A percentile compares a stretch with the other conserved stretches of the same genome.
Evolutionary conservation across 2,888 invertebrate genomes (phyloP).

Genomic region (Podotricha telesiphe): DNA sequence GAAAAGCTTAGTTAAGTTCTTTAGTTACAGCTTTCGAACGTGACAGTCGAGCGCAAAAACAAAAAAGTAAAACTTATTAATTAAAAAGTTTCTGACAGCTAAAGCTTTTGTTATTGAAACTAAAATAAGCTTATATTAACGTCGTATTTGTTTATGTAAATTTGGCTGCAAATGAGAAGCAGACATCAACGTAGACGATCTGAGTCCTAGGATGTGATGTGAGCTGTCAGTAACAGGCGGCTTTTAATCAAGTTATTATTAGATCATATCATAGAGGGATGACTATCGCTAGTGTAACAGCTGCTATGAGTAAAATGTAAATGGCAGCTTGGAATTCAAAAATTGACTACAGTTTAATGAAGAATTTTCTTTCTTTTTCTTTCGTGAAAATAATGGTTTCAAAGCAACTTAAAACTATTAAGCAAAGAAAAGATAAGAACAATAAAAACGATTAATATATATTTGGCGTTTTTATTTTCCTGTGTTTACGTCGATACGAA

Average conservation of each 20-base stretch:
- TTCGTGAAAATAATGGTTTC: not conserved
- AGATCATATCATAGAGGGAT: slow-evolving; percentile 10
- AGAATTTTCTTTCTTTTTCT: too few species aligned
- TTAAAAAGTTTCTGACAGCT: not conserved
- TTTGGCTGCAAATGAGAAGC: slow-evolving; percentile 14
- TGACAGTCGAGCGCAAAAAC: too few species aligned
- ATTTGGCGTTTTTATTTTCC: too few species aligned
- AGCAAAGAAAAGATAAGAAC: too few species aligned
- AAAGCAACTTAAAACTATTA: too few species aligned
- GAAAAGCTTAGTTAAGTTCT: too few species aligned
- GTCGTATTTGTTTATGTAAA: not conserved
- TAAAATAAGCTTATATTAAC: not conserved
- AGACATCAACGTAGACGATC: slow-evolving; percentile 11
- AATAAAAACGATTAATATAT: too few species aligned
- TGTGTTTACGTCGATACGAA: too few species aligned
- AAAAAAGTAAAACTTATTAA: too few species aligned
- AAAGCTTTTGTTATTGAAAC: not conserved
- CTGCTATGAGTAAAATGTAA: not conserved
- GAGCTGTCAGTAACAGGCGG: slow-evolving; percentile 10
- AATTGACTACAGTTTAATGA: not conserved
- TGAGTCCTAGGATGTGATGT: slow-evolving; percentile 9
- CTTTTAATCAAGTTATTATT: slow-evolving; percentile 25
- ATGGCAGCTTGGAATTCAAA: not conserved
- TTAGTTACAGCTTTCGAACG: too few species aligned
- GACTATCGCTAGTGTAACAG: not conserved